Conservation (phyloP, 2,797 vertebrate genomes). For the Oreortyx pictus region DNA sequence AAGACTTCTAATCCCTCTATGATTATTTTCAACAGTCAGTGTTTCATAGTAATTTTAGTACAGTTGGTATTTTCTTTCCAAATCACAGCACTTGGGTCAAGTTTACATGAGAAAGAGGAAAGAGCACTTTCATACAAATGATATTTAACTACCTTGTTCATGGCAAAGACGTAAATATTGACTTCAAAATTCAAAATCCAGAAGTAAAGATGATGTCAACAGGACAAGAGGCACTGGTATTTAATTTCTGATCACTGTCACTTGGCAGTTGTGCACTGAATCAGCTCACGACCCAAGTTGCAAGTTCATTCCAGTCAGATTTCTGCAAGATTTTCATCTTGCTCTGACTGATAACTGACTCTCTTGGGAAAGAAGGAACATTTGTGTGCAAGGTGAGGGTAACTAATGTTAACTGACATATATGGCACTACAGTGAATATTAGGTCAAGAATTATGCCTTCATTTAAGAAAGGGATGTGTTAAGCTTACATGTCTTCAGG, state of each 20-base stretch:
- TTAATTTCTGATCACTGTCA: not conserved
- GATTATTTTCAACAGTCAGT: not conserved
- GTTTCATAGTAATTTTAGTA: not conserved
- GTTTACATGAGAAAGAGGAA: not conserved
- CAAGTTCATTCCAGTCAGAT: not conserved
- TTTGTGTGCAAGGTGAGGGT: not conserved
- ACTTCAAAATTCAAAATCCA: not conserved
- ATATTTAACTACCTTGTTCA: not conserved
- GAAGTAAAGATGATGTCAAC: not conserved
- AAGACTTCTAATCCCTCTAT: not conserved
- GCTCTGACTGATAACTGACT: not conserved
- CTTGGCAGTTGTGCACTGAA: not conserved
- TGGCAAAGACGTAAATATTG: not conserved
- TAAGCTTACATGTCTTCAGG: not conserved
- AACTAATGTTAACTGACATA: not conserved
- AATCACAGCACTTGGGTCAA: not conserved
- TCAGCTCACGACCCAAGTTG: not conserved
- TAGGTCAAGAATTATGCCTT: not conserved
- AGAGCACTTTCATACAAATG: not conserved
- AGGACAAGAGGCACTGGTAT: not conserved
- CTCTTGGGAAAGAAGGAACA: not conserved
- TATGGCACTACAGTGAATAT: not conserved
- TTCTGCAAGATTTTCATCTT: not conserved
- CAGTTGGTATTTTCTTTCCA: not conserved
- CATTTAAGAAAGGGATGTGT: not conserved